Evolutionary conservation across 2,113 vertebrate genomes (phyloP), one percentile per base, ranked within the genome.

Genomic region (Tretioscincus oriximinensis): DNA sequence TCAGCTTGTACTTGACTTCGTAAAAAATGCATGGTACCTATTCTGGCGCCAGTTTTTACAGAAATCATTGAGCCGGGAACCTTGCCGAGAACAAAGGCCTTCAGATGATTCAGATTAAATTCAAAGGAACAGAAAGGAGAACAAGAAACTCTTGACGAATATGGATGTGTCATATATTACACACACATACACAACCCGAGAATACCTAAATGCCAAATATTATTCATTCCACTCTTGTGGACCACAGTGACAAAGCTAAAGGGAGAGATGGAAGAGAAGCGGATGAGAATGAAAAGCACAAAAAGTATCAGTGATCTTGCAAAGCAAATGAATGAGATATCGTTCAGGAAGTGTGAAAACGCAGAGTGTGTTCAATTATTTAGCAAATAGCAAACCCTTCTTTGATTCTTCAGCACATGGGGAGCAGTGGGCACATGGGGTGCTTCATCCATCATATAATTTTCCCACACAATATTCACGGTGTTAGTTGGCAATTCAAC

Each of bases 241-340:
- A 65, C 45, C 60, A 51, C 78, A 14, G 20, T 64, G 28, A 54
- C 22, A 24, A 18, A 68, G 2, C 54, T 58, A 26, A 77, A 82
- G 71, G 73, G 41, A 31, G 41, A 45, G 26, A 54, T n/a, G 12
- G 26, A 31, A 58, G 61, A 16, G 12, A 26, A n/a, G 26, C 21
- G 9, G 28, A 22, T 29, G 35, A 10, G 31, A 45, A 67, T 21
- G 64, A 80, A 80, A 86, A 18, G 24, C 54, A 47, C 29, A 29
- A 81, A 87, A 88, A 80, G 87, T 85, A 84, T 83, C 84, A 82
- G 54, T 10, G 84, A 51, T 69, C 83, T 85, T 82, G 85, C 82
- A 90, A 82, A 85, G 7, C 22, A 79, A 87, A 82, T 3, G 11
- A 87, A 69, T 54, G 77, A 75, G 70, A 75, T 65, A 77, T 69